Evolutionary conservation across 2,113 vertebrate genomes (phyloP), one percentile per base, ranked within the genome.

Genomic region (Psittacara wagleri): DNA sequence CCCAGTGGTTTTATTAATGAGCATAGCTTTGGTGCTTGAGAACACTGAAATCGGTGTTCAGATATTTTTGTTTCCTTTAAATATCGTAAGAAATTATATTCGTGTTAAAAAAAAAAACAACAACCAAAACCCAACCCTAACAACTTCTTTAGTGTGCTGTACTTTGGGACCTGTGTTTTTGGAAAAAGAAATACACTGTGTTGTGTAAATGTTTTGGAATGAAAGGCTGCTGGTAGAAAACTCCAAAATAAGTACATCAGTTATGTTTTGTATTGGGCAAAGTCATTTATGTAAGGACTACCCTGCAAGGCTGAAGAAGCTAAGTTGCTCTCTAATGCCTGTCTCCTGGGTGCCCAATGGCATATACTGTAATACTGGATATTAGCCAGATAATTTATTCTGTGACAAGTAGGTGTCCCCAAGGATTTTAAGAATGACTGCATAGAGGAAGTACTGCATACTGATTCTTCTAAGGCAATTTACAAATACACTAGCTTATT

Each of bases 361-460:
- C 70, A 83, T 82, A 37, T 22, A 62, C 80, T 72, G 89, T 95
- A 90, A 88, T 92, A 33, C 2, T 95, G 80, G 95, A 93, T 96
- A 96, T 96, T 95, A 96, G 81, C 90, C 93, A 96, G 93, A 91
- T 95, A 96, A 94, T 96, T 96, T 95, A 95, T 95, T 94, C 91
- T 87, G 77, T 95, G 92, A 95, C 88, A 92, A 85, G 91, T 86
- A 94, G 81, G 72, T 91, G 76, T 96, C 87, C 90, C 79, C 52
- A 84, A 52, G 94, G 92, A 57, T 74, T 93, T 88, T 68, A 59
- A 66, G 70, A 94, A 39, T 69, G 72, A 88, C 89, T 89, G 73
- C 74, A 93, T 77, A 76, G 77, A 94, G 51, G 62, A 84, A 93
- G 57, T 77, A n/a, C 31, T 82, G 63, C 79, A 69, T 93, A 29